Base-by-base conservation (phyloP, 2,888 invertebrate genomes). In the Tipula unca region DNA sequence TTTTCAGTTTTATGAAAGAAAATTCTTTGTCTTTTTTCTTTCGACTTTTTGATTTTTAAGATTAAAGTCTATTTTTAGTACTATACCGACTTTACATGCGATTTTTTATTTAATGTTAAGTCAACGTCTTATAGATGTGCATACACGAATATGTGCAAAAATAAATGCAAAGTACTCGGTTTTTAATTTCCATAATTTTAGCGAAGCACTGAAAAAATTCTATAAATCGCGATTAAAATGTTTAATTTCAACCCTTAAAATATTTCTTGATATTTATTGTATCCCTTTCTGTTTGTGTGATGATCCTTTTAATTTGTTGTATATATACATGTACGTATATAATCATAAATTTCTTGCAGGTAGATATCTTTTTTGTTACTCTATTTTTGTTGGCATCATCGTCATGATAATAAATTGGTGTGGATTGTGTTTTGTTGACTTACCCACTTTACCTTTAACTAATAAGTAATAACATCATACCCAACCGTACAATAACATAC, bases 21-120 rank as follows among this genome's bases (percentile, higher is more conserved):
- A 69, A 69, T 69, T 69, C 69, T 69, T 69, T 69, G 69, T 69
- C 69, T 69, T 69, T 48, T 48, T 17, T 17, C 17, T 48, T 48
- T 17, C 48, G 69, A 25, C 25, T 69, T 69, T 69, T n/a, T 3
- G 48, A 39, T 6, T 39, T 48, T 69, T 69, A 69, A 69, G 69
- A 69, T 69, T 69, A 69, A 69, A 69, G 25, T 69, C 69, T 69
- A 69, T 69, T 69, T 69, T 69, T 69, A 69, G 69, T 69, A 69
- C 69, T 69, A 69, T 69, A 25, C 5, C 69, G 69, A 25, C 8
- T 25, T 69, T 69, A 69, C 10, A 25, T 25, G 48, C 48, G 48
- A 17, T n/a, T 6, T 39, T 6, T 39, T 17, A 25, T 10, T 69
- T 48, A 48, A n/a, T 32, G 48, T 69, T 8, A 69, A 69, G 25